Conservation (phyloP, 1,140 invertebrate genomes). For the Pogonomyrmex californicus region DNA sequence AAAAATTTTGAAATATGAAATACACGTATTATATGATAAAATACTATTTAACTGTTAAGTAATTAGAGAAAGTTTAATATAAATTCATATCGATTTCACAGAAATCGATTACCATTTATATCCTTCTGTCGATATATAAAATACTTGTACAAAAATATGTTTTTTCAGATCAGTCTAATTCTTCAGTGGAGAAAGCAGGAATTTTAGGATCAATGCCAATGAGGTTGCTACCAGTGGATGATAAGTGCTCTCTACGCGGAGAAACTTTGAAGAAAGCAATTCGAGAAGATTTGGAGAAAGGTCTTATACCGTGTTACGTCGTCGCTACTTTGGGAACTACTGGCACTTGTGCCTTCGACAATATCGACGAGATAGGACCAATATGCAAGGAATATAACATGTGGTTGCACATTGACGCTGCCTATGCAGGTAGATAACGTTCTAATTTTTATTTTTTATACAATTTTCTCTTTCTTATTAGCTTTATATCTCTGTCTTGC, state of each 20-base stretch:
- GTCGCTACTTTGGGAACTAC: conserved; percentile 97
- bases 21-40: not conserved
- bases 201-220: conserved; percentile 94
- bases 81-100: not conserved
- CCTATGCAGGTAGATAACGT: conserved; percentile 90
- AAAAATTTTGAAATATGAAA: not conserved
- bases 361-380: conserved; percentile 93
- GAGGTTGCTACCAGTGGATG: conserved; percentile 92
- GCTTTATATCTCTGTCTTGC: not conserved
- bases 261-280: conserved; percentile 92
- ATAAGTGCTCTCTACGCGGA: conserved; percentile 91
- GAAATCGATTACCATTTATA: not conserved
- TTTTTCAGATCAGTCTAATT: conserved; percentile 93
- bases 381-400: conserved; percentile 92
- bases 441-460: not conserved
- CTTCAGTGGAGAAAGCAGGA: conserved; percentile 96
- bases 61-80: not conserved
- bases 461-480: conserved; percentile 1
- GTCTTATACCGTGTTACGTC: conserved; percentile 93
- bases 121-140: not conserved
- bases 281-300: conserved; percentile 90
- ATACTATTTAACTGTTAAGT: not conserved
- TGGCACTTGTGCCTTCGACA: conserved; percentile 96
- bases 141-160: not conserved
- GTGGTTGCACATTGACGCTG: conserved; percentile 96